Base-by-base conservation (phyloP, 1,140 invertebrate genomes). In the Lepidurus apus region DNA sequence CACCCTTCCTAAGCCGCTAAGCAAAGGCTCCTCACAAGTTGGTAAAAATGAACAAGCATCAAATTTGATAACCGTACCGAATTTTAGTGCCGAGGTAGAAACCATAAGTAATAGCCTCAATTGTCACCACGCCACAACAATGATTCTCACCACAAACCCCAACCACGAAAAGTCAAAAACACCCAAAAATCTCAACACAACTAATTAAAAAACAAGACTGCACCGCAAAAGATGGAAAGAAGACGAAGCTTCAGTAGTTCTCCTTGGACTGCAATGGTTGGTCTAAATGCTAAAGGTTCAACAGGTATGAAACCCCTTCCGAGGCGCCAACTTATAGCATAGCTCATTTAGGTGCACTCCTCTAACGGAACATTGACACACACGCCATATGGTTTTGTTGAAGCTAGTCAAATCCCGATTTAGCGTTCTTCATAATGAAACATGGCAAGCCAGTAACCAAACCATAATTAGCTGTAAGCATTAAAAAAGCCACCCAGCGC, bases 291-390 rank as follows among this genome's bases (percentile, higher is more conserved):
- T 65, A 7, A 7, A 21, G 8, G 53, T 65, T 65, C 53, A 65
- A 65, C 53, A 21, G 53, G 53, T 65, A 65, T 7, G 53, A 7
- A 65, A n/a, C 53, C 13, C 53, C 21, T 17, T 21, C 6, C 17
- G 3, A 65, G 7, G 53, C 53, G 13, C 53, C 13, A 65, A 65
- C 53, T 65, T 65, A 21, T 21, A 65, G 17, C 21, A n/a, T 65
- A 6, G 53, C 53, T n/a, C 21, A n/a, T 65, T n/a, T 21, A 65
- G 5, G 21, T 21, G 21, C 53, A 65, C 53, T 65, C 4, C 21
- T 65, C 53, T 65, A 65, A 65, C 53, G 53, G 53, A 65, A 65
- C 53, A 65, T 65, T 9, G 53, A 65, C 53, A 65, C 17, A 65
- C 17, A 65, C 53, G 53, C 53, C 53, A 65, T 65, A 65, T 65